Conservation (phyloP, 2,113 vertebrate species). For the Regulus satrapa region DNA sequence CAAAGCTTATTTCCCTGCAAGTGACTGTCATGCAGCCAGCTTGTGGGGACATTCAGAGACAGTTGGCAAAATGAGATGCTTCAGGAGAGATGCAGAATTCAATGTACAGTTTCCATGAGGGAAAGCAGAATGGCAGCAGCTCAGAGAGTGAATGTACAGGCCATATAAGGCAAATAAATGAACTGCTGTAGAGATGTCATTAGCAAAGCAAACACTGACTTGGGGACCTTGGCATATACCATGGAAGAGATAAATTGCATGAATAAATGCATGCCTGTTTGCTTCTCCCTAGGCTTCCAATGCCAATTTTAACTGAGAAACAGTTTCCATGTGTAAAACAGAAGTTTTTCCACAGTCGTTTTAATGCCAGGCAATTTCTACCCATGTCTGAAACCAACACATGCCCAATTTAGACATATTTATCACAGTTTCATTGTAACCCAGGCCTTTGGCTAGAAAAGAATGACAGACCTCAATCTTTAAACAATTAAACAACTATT, state of each 20-base stretch:
- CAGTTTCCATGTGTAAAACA: constrained; percentile 5
- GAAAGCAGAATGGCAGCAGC: constrained; percentile 31
- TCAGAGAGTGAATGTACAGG: constrained; percentile 21
- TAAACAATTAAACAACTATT: neutral
- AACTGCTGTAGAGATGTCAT: constrained; percentile 36
- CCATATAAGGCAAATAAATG: constrained; percentile 50
- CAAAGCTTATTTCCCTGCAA: neutral
- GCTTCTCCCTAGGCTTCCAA: neutral
- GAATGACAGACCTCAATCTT: neutral
- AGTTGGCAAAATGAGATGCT: constrained; percentile 9
- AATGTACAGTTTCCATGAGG: neutral
- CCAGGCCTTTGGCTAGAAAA: neutral
- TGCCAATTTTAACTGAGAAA: constrained; percentile 12
- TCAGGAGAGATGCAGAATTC: neutral
- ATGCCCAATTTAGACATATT: neutral
- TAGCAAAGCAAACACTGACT: constrained; percentile 36
- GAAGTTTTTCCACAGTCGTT: constrained; percentile 12
- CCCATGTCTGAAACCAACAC: neutral
- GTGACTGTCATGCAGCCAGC: neutral
- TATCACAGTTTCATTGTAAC: neutral
- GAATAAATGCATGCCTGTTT: constrained; percentile 27
- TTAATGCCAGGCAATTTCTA: constrained; percentile 10
- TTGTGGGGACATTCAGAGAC: constrained; percentile 9
- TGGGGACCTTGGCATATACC: constrained; percentile 33
- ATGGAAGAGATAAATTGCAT: constrained; percentile 19